phyloP scores from a whole-genome alignment of 2,797 vertebrate genomes.

The Oreonectes daqikongensis region DNA sequence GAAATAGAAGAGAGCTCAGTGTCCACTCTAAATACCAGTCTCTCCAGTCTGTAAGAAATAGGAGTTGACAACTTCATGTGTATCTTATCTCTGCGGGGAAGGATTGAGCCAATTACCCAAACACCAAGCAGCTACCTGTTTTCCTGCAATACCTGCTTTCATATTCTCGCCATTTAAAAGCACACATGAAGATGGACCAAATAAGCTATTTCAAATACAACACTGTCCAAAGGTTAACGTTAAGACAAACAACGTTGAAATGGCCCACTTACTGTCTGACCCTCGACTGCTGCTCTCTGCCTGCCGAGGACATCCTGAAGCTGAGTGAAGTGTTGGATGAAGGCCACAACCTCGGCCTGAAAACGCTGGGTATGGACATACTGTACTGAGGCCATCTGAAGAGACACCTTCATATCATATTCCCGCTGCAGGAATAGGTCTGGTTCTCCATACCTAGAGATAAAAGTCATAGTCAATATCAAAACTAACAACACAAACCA shows the following conservation, averaged over 20 bases:
- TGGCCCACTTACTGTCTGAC: constrained; percentile 84
- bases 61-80: constrained; percentile 39
- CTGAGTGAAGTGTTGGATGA: constrained; percentile 96
- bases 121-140: not conserved
- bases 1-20: constrained; percentile 15
- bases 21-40: constrained; percentile 24
- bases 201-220: constrained; percentile 4
- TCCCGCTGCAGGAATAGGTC: constrained; percentile 83
- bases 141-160: constrained; percentile 7
- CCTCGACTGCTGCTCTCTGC: constrained; percentile 93
- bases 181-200: not conserved
- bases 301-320: constrained; percentile 93
- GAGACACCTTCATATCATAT: constrained; percentile 83
- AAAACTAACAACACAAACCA: not conserved
- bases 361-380: constrained; percentile 98
- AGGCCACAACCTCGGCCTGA: constrained; percentile 93
- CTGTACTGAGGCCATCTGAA: constrained; percentile 95
- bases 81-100: constrained; percentile 23
- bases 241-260: constrained; percentile 31
- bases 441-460: constrained; percentile 80
- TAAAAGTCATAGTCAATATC: not conserved
- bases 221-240: constrained; percentile 14
- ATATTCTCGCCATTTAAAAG: not conserved
- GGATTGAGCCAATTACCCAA: constrained; percentile 2
- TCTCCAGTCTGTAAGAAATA: constrained; percentile 36